Base-by-base conservation (phyloP, 2,888 invertebrate genomes). In the Mesorhabditis spiculigera region DNA sequence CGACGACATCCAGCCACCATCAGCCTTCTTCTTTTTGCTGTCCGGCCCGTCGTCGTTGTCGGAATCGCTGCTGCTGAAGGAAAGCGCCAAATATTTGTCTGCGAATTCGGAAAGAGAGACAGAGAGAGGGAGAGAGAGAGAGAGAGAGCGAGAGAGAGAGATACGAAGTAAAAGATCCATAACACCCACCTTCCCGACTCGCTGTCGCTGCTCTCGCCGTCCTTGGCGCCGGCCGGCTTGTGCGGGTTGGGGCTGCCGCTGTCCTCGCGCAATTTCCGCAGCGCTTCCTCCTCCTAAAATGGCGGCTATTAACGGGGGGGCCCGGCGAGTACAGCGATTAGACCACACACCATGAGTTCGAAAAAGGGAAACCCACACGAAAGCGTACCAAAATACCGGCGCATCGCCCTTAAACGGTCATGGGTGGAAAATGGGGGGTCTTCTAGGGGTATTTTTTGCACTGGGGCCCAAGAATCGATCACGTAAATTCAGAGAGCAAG, bases 231-330 rank as follows among this genome's bases (percentile, higher is more conserved):
- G n/a, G 81, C 76, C 58, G 76, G 75, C 43, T 80, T 75, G 72
- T 80, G 82, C 4, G 82, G 81, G 63, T 80, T 79, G 41, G 82
- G 82, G 65, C 77, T 77, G 43, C 81, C 81, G 64, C 76, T 76
- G 62, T 80, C 80, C 3, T 74, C 81, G 5, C 81, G 71, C 45
- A 77, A 67, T 10, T 74, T 75, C 4, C 77, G 74, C 62, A 77
- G 64, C n/a, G 76, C 78, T 63, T 76, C 79, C n/a, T 79, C 79
- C 63, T 80, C 81, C 75, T 81, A 70, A 45, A 73, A 61, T 62
- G 62, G 28, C 8, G 43, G 43, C 50, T n/a, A 70, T 28, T 28
- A 28, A 28, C 28, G 28, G 28, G 28, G 28, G 43, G 44, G 5
- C 43, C 41, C 16, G 58, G 61, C 50, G 63, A n/a, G 71, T n/a